Percentiles rank a stretch among this genome's conserved stretches.
These are phyloP conservation scores for Dermatophagoides farinae DNA, from an alignment of 1,140 invertebrate species.

Conservation along the genomic window DNA sequence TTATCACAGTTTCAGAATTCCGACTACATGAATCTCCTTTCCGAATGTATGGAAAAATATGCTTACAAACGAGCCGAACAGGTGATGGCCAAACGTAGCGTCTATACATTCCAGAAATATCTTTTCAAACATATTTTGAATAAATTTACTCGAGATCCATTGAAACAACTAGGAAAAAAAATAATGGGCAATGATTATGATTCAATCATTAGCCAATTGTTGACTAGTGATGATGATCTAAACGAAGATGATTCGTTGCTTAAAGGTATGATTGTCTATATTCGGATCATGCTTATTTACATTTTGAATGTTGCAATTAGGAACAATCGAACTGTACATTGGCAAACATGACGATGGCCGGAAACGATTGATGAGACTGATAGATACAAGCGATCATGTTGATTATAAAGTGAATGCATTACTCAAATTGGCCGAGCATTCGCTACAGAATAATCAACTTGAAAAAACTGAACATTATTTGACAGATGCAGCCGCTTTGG, in stretches of 20 bases:
- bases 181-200: slow-evolving; percentile 7
- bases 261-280: slow-evolving; percentile 7
- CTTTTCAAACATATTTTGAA: slow-evolving; percentile 7
- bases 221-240: neutral
- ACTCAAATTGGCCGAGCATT: slow-evolving; percentile 64
- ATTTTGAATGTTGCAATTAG: slow-evolving; percentile 9
- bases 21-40: neutral
- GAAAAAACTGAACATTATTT: slow-evolving; percentile 48
- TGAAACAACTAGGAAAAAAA: neutral
- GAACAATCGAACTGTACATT: slow-evolving; percentile 11
- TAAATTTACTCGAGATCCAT: slow-evolving; percentile 9
- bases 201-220: slow-evolving; percentile 37
- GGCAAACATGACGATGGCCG: slow-evolving; percentile 12
- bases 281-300: neutral
- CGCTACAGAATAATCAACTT: slow-evolving; percentile 48
- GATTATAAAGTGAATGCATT: slow-evolving; percentile 46
- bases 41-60: slow-evolving; percentile 10
- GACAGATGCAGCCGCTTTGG: slow-evolving; percentile 44
- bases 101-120: slow-evolving; percentile 7
- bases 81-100: neutral
- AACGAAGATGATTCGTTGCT: slow-evolving; percentile 5
- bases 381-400: neutral
- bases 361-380: neutral
- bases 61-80: slow-evolving; percentile 8
- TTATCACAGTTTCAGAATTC: slow-evolving; percentile 12